These are phyloP conservation scores for Zaprionus ornatus DNA, from an alignment of 1,140 invertebrate species.

Conservation along the genomic window DNA sequence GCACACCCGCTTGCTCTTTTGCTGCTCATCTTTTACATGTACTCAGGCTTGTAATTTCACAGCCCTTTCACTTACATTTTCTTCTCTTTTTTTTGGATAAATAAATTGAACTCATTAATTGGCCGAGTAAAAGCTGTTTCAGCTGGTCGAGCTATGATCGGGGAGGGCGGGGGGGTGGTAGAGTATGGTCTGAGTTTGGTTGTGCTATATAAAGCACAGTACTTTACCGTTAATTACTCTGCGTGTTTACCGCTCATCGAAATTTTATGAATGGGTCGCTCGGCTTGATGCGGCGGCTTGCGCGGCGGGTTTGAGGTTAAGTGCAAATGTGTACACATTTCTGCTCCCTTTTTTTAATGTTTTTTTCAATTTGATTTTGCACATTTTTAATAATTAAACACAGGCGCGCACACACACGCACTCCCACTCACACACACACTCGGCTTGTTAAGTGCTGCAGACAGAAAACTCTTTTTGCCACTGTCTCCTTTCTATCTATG, in stretches of 20 bases:
- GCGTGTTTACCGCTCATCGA: slow-evolving; percentile 81
- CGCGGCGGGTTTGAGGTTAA: slow-evolving; percentile 57
- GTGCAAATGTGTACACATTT: slow-evolving; percentile 70
- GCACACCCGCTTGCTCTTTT: slow-evolving; percentile 15
- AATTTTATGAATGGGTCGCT: slow-evolving; percentile 71
- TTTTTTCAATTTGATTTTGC: slow-evolving; percentile 67
- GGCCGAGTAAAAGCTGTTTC: slow-evolving; percentile 52
- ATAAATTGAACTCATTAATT: slow-evolving; percentile 79
- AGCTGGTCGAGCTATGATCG: slow-evolving; percentile 7
- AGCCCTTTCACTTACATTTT: slow-evolving; percentile 30
- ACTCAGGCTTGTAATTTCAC: slow-evolving; percentile 31
- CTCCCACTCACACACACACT: slow-evolving; percentile 26
- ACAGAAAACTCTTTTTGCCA: slow-evolving; percentile 26
- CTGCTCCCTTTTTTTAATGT: slow-evolving; percentile 24
- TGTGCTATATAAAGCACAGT: slow-evolving; percentile 59
- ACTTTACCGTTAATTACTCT: slow-evolving; percentile 79
- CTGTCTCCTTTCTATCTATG: slow-evolving; percentile 34
- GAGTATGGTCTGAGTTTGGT: slow-evolving; percentile 1
- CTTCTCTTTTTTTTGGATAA: slow-evolving; percentile 49
- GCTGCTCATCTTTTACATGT: slow-evolving; percentile 44
- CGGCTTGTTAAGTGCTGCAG: slow-evolving; percentile 37
- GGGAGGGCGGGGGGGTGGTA: not conserved
- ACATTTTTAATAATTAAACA: slow-evolving; percentile 73
- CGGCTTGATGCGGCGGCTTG: slow-evolving; percentile 13
- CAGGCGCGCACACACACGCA: not conserved